A percentile compares a stretch with the other conserved stretches of the same genome.
Evolutionary conservation across 2,113 vertebrate genomes (phyloP).

Genomic region (Vulpes vulpes): DNA sequence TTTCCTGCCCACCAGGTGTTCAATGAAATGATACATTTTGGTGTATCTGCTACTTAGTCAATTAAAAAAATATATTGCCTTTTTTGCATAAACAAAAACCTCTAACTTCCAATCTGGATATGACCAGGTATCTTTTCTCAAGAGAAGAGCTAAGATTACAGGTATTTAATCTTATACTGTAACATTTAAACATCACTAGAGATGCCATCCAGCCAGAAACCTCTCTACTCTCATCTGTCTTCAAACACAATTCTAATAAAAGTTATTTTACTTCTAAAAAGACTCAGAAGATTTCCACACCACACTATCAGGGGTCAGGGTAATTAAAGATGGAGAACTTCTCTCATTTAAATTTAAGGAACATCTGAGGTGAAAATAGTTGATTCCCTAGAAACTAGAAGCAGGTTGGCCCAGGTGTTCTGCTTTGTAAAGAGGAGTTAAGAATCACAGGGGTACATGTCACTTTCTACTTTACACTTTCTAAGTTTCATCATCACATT

Average conservation of each 20-base stretch:
- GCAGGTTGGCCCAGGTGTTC: background rate
- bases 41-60: background rate
- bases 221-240: background rate
- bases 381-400: background rate
- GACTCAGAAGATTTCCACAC: background rate
- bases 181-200: background rate
- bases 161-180: background rate
- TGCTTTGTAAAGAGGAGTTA: background rate
- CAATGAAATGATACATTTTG: conserved; percentile 34
- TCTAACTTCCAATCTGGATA: background rate
- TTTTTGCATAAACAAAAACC: conserved; percentile 2
- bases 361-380: background rate
- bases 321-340: background rate
- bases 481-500: background rate
- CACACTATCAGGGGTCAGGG: background rate
- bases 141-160: background rate
- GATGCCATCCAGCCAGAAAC: background rate
- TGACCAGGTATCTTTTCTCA: background rate
- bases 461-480: background rate
- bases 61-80: conserved; percentile 7
- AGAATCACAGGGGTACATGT: background rate
- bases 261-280: conserved; percentile 26
- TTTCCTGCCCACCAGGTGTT: background rate
- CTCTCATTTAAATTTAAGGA: background rate
- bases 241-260: background rate